Percentiles rank a stretch among this genome's conserved stretches.
phyloP scores from a whole-genome alignment of 2,113 vertebrate genomes.

The Paraplagusia blochii region DNA sequence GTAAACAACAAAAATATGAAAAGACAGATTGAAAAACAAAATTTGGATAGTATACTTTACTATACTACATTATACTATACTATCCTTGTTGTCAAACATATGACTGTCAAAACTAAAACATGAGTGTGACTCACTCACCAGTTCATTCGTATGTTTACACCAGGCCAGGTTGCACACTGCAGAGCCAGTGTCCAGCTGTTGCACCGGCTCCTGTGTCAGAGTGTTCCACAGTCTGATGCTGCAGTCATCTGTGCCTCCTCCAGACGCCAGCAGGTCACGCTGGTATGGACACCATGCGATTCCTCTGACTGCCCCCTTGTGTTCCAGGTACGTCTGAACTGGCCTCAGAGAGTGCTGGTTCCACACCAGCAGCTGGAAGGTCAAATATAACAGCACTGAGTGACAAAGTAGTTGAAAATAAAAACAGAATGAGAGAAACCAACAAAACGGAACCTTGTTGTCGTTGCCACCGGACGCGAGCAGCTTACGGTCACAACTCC shows the following conservation, averaged over 20 bases:
- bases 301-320: conserved; percentile 95
- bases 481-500: conserved; percentile 97
- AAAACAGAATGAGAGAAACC: neutral
- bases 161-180: conserved; percentile 99
- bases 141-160: conserved; percentile 97
- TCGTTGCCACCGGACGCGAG: conserved; percentile 97
- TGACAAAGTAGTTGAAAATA: neutral
- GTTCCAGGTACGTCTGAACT: conserved; percentile 95
- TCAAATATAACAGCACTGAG: neutral
- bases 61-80: no score
- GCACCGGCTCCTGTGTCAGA: conserved; percentile 90
- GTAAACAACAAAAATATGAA: neutral
- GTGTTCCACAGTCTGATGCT: conserved; percentile 99
- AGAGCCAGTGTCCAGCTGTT: conserved; percentile 95
- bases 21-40: neutral
- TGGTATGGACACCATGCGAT: conserved; percentile 98
- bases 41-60: no score
- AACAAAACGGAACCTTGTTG: conserved; percentile 84
- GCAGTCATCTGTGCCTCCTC: conserved; percentile 92
- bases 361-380: conserved; percentile 90
- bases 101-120: no score
- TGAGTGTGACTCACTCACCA: conserved; percentile 81
- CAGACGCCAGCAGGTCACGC: conserved; percentile 91
- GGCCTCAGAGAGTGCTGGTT: conserved; percentile 94
- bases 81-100: no score